These are phyloP conservation scores for Globia sparganii DNA, from an alignment of 2,888 invertebrate species.

Conservation along the genomic window DNA sequence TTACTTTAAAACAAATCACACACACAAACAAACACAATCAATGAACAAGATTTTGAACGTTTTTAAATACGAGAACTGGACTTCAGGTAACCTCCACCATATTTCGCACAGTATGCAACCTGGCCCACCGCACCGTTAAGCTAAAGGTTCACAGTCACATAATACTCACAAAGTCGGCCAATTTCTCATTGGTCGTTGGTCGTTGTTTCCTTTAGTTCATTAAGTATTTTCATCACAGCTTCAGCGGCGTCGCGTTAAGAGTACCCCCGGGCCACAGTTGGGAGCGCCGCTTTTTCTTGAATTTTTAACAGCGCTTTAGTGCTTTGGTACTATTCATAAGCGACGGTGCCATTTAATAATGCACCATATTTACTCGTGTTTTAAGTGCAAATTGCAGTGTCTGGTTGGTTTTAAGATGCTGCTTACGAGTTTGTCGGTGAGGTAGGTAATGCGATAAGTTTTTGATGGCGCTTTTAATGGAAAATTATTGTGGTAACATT, in stretches of 20 bases:
- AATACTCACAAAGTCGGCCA: constrained; percentile 39
- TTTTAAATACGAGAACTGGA: neutral
- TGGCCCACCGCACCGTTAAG: constrained; percentile 2
- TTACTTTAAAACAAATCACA: no score
- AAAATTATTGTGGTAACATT: constrained; percentile 32
- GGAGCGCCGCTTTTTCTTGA: constrained; percentile 81
- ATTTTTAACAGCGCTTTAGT: constrained; percentile 83
- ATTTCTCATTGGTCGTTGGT: constrained; percentile 67
- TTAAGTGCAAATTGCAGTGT: constrained; percentile 58
- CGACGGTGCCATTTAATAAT: constrained; percentile 57
- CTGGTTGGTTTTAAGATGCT: constrained; percentile 37
- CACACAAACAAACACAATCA: no score
- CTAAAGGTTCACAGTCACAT: constrained; percentile 37
- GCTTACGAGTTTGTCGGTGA: constrained; percentile 31
- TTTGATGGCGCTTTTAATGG: constrained; percentile 43
- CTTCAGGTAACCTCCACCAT: neutral
- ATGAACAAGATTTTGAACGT: neutral
- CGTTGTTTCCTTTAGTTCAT: constrained; percentile 74
- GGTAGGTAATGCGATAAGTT: constrained; percentile 51
- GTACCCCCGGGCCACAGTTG: constrained; percentile 81
- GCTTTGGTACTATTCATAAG: constrained; percentile 72
- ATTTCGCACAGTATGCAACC: neutral
- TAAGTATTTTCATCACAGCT: constrained; percentile 83
- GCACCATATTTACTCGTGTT: constrained; percentile 51
- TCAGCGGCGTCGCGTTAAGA: constrained; percentile 76